Evolutionary conservation across 1,140 invertebrate species (phyloP).

Genomic region (Aphelenchoides fujianensis): DNA sequence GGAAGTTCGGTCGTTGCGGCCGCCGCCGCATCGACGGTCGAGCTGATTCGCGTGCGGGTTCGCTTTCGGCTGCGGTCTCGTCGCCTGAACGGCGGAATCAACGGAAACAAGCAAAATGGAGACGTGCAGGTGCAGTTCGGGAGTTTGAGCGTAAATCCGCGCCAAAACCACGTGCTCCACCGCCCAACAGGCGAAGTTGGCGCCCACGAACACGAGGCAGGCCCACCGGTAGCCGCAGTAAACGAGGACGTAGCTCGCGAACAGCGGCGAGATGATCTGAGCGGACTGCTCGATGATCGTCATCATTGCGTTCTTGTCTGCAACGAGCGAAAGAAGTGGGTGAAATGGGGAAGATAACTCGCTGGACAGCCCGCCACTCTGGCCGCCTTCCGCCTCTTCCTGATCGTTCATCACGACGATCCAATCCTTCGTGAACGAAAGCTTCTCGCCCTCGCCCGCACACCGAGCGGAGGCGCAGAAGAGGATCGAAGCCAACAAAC

Average conservation of each 20-base stretch:
- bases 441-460: conserved; percentile 48
- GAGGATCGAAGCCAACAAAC: conserved; percentile 36
- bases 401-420: conserved; percentile 47
- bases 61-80: not conserved
- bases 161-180: conserved; percentile 21
- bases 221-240: not conserved
- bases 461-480: conserved; percentile 46
- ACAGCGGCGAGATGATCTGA: conserved; percentile 27
- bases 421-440: conserved; percentile 54
- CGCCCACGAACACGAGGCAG: conserved; percentile 36
- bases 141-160: conserved; percentile 23
- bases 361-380: conserved; percentile 22
- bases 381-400: not conserved
- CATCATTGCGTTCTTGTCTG: conserved; percentile 39
- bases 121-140: not conserved
- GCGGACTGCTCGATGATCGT: conserved; percentile 38
- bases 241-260: conserved; percentile 26
- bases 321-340: too few species aligned
- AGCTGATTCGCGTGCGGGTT: not conserved
- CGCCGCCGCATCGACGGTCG: conserved; percentile 15
- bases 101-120: too few species aligned
- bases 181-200: conserved; percentile 36
- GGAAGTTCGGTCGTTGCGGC: not conserved
- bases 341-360: conserved; percentile 19
- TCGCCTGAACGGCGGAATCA: too few species aligned